Conservation (phyloP, 1,140 invertebrate species). For the Drosophila pseudoananassae region DNA sequence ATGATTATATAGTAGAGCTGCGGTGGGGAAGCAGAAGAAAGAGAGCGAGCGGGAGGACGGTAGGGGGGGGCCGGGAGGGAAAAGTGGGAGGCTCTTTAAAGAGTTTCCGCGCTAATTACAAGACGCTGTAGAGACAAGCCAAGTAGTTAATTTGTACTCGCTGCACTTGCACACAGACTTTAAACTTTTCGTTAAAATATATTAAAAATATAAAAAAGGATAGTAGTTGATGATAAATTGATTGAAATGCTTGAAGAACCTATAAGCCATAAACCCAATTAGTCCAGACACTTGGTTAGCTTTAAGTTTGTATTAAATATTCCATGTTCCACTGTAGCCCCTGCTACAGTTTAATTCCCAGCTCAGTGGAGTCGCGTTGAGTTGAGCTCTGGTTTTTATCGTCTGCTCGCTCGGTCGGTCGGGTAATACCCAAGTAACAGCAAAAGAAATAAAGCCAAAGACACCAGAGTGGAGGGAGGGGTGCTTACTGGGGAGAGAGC, state of each 20-base stretch:
- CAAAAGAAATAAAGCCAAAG: constrained; percentile 63
- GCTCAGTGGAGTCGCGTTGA: constrained; percentile 17
- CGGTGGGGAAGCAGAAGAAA: not conserved
- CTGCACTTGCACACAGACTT: constrained; percentile 50
- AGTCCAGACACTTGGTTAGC: not conserved
- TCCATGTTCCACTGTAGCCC: not conserved
- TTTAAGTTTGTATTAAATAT: not conserved
- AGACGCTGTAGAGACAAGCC: constrained; percentile 69
- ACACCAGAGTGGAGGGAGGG: constrained; percentile 4
- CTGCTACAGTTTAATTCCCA: constrained; percentile 30
- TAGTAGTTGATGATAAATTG: no score
- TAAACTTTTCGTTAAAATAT: not conserved
- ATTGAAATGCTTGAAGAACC: not conserved
- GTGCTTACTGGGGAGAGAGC: constrained; percentile 25
- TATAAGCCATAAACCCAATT: not conserved
- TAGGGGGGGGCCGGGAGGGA: not conserved
- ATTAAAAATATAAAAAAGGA: no score
- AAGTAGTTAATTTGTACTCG: constrained; percentile 77
- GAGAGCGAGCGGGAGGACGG: not conserved
- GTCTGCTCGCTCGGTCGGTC: constrained; percentile 34
- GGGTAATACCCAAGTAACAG: constrained; percentile 79
- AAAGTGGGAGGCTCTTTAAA: constrained; percentile 37
- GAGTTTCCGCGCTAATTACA: constrained; percentile 76
- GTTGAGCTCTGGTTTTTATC: constrained; percentile 57
- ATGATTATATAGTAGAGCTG: constrained; percentile 22